These are phyloP conservation scores for Drosophila kepulauana DNA, from an alignment of 1,140 invertebrate genomes.

Conservation along the genomic window DNA sequence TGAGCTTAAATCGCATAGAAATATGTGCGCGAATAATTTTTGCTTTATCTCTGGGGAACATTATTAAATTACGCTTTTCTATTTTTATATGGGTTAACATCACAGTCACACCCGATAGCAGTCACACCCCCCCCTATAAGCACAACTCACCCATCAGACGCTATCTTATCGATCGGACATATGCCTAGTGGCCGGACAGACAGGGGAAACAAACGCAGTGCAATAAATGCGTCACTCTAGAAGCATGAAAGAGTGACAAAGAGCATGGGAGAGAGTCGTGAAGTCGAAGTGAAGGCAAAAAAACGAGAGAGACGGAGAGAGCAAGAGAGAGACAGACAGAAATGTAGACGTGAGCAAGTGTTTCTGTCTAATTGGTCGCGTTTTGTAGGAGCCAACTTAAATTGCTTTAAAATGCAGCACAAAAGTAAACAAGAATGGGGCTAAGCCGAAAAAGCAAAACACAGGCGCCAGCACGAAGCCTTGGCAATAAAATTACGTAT, in stretches of 20 bases:
- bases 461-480: conserved; percentile 39
- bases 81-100: conserved; percentile 76
- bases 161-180: conserved; percentile 78
- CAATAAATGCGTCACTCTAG: conserved; percentile 69
- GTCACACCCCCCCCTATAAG: not conserved
- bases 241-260: conserved; percentile 8
- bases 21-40: conserved; percentile 14
- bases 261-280: conserved; percentile 6
- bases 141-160: conserved; percentile 1
- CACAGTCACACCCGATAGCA: conserved; percentile 50
- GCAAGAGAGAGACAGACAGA: not conserved
- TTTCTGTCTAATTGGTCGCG: conserved; percentile 55
- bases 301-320: not conserved
- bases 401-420: conserved; percentile 63
- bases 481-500: conserved; percentile 69
- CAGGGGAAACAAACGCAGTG: conserved; percentile 22
- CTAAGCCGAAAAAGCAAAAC: conserved; percentile 44
- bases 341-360: conserved; percentile 18
- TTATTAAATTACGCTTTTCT: conserved; percentile 76
- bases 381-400: conserved; percentile 40
- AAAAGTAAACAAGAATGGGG: conserved; percentile 58
- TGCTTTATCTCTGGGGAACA: conserved; percentile 52
- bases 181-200: conserved; percentile 59
- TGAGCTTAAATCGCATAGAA: not conserved
- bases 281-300: not conserved